Evolutionary conservation across 2,113 vertebrate genomes (phyloP).

Genomic region (Dunckerocampus dactyliophorus): DNA sequence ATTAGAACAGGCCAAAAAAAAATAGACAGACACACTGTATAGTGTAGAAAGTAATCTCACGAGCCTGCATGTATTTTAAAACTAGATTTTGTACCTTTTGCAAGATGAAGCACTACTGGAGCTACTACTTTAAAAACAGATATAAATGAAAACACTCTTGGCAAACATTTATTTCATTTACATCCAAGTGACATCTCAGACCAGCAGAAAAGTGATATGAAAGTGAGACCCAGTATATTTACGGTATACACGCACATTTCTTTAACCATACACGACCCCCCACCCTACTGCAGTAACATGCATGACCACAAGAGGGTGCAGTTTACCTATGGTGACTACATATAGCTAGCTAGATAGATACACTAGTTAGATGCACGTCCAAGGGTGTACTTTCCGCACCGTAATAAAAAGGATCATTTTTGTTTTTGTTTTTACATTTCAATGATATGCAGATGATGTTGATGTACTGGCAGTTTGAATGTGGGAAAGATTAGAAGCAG

Average conservation of each 20-base stretch:
- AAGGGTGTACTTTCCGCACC: too few species aligned
- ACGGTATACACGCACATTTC: background rate
- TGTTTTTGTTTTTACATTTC: background rate
- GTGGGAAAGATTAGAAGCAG: slow-evolving; percentile 49
- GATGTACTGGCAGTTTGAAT: slow-evolving; percentile 48
- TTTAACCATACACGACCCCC: background rate
- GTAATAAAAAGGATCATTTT: background rate
- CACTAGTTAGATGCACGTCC: too few species aligned
- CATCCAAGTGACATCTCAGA: background rate
- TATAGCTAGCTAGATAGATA: background rate
- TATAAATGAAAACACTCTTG: background rate
- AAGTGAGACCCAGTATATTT: background rate
- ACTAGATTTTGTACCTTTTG: too few species aligned
- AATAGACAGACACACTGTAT: too few species aligned
- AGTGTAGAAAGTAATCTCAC: too few species aligned
- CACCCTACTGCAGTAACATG: too few species aligned
- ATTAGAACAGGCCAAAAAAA: too few species aligned
- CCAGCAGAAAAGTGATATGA: background rate
- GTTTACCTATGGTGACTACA: background rate
- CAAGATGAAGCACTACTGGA: background rate
- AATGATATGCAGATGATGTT: slow-evolving; percentile 37
- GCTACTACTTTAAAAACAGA: background rate
- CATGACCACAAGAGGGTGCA: slow-evolving; percentile 26
- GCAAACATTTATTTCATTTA: background rate
- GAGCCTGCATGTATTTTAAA: too few species aligned